These are phyloP conservation scores for Volucella inanis DNA, from an alignment of 2,888 invertebrate genomes.

Conservation along the genomic window DNA sequence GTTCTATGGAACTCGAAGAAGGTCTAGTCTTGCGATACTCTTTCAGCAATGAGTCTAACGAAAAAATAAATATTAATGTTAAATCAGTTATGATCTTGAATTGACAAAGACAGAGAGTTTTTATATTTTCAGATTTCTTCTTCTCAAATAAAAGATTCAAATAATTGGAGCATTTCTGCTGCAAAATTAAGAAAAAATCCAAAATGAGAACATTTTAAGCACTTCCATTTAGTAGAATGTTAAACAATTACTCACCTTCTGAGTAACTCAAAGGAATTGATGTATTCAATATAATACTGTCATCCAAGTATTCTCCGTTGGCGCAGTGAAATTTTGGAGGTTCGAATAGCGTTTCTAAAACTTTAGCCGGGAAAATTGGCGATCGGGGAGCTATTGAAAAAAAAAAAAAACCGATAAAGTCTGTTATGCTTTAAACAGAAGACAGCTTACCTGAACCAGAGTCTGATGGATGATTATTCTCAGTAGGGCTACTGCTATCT, in stretches of 20 bases:
- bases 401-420: not conserved
- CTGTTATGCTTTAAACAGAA: not conserved
- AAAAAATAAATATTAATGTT: slow-evolving; percentile 15
- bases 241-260: slow-evolving; percentile 61
- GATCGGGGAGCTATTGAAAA: slow-evolving; percentile 56
- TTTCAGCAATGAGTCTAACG: slow-evolving; percentile 63
- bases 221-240: slow-evolving; percentile 7
- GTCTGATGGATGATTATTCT: slow-evolving; percentile 42
- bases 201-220: slow-evolving; percentile 42
- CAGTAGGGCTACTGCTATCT: slow-evolving; percentile 62
- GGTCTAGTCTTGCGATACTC: slow-evolving; percentile 63
- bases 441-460: slow-evolving; percentile 29
- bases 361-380: slow-evolving; percentile 74
- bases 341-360: slow-evolving; percentile 76
- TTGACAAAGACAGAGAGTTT: slow-evolving; percentile 23
- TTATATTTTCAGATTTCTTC: slow-evolving; percentile 32
- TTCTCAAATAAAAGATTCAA: slow-evolving; percentile 33
- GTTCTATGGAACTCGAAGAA: slow-evolving; percentile 50
- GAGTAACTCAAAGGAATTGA: slow-evolving; percentile 68
- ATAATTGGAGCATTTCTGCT: slow-evolving; percentile 42
- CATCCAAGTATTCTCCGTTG: slow-evolving; percentile 60
- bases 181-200: slow-evolving; percentile 18
- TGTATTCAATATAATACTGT: slow-evolving; percentile 63
- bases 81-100: slow-evolving; percentile 40
- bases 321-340: slow-evolving; percentile 73